Conservation (phyloP, 2,888 invertebrate species). For the Dolomedes plantarius region DNA sequence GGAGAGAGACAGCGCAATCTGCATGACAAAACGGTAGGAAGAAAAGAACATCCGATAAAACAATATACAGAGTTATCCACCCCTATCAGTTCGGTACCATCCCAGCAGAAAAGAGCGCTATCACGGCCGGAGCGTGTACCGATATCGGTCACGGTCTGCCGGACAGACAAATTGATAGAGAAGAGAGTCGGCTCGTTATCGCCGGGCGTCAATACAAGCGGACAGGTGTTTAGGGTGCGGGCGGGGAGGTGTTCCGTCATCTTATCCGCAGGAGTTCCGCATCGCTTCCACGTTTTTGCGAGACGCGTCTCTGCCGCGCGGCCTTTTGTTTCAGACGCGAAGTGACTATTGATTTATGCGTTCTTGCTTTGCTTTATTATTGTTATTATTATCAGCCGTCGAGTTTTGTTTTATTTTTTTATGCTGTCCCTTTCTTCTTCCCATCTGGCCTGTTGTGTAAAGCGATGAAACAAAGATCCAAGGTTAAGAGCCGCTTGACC, state of each 20-base stretch:
- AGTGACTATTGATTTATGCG: constrained; percentile 59
- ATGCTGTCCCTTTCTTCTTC: constrained; percentile 16
- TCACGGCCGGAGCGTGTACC: constrained; percentile 16
- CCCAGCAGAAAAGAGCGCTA: neutral
- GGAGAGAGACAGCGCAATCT: neutral
- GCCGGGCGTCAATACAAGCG: constrained; percentile 37
- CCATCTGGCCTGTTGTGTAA: neutral
- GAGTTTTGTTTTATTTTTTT: neutral
- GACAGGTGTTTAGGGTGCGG: constrained; percentile 65
- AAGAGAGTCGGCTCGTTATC: constrained; percentile 57
- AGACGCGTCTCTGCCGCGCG: constrained; percentile 21
- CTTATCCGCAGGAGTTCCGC: constrained; percentile 36
- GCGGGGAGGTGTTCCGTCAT: neutral
- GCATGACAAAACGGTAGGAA: constrained; percentile 6
- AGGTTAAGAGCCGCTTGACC: constrained; percentile 71
- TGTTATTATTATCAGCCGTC: constrained; percentile 5
- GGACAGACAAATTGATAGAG: constrained; percentile 59
- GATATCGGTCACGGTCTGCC: constrained; percentile 66
- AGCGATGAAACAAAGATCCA: constrained; percentile 47
- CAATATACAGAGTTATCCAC: neutral
- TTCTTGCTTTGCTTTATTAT: constrained; percentile 16
- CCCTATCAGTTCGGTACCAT: constrained; percentile 7
- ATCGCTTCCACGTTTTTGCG: constrained; percentile 21
- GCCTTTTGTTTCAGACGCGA: constrained; percentile 50
- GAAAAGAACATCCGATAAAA: neutral